Evolutionary conservation across 2,113 vertebrate species (phyloP), one percentile per base, ranked within the genome.

Genomic region (Colaptes auratus): DNA sequence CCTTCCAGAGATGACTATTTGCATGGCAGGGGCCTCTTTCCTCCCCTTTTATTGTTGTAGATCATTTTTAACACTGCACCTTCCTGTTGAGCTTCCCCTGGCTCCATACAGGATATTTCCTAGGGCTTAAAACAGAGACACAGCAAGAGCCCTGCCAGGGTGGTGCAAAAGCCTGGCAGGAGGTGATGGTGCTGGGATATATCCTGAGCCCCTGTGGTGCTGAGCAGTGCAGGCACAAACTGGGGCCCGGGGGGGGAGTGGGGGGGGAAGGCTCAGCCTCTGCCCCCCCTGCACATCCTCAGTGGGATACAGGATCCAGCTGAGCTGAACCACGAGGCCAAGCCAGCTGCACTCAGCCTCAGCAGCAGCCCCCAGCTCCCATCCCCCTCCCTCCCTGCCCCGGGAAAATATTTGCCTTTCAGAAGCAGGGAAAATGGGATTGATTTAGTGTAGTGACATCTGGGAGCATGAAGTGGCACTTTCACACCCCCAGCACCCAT

Each of bases 391-490:
- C 28, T 15, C 25, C 5, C 27, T 12, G 16, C 82, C 86, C 69
- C 19, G 74, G 86, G 69, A 58, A 77, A 91, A 86, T 86, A 83
- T 66, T 91, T 89, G 86, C 46, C 2, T 3, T 86, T 87, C 80
- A 81, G 64, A 63, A 66, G 91, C 92, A 78, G 53, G 0, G 1
- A 52, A 65, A 63, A 52, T 48, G 60, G 91, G 55, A 58, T 92
- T 86, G 84, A 92, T 89, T 94, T 81, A 64, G 60, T 91, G 66
- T 60, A 64, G 42, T 60, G 28, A 60, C 72, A 56, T 42, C 59
- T 63, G 83, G 60, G 77, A 95, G 92, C 84, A 71, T 30, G 67
- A 92, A 90, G 93, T 73, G 82, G 61, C 92, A 52, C 76, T 93
- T 91, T 82, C 65, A 88, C 77, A 81, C 56, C 79, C 39, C 0